These are phyloP conservation scores for Diadophis punctatus DNA, from an alignment of 2,113 vertebrate species.

Conservation along the genomic window DNA sequence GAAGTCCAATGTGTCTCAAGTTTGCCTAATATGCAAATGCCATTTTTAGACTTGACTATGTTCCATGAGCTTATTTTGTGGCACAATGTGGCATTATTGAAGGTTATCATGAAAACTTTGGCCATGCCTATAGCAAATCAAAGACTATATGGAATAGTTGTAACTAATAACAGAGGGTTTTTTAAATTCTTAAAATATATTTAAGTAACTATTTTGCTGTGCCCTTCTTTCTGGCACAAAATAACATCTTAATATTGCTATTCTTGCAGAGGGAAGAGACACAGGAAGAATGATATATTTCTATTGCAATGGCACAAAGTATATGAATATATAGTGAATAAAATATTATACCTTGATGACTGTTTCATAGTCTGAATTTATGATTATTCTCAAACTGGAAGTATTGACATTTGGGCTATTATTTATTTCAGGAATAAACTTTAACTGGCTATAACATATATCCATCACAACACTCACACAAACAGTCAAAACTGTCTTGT, in stretches of 20 bases:
- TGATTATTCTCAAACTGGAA: constrained; percentile 70
- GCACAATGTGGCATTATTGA: background rate
- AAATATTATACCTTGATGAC: constrained; percentile 69
- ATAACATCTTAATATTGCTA: constrained; percentile 56
- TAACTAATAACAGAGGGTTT: background rate
- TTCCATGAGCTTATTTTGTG: background rate
- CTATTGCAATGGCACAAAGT: constrained; percentile 67
- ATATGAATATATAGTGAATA: constrained; percentile 63
- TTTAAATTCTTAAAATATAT: constrained; percentile 38
- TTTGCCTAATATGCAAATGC: background rate
- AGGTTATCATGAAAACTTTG: background rate
- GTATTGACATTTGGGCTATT: constrained; percentile 70
- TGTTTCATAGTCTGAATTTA: constrained; percentile 69
- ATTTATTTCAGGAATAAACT: constrained; percentile 70
- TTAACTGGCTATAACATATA: constrained; percentile 59
- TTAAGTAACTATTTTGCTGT: constrained; percentile 32
- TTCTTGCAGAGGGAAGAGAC: constrained; percentile 47
- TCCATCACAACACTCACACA: constrained; percentile 24
- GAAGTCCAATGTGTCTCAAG: background rate
- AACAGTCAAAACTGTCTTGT: constrained; percentile 41
- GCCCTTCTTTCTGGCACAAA: constrained; percentile 46
- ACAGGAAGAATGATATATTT: constrained; percentile 61
- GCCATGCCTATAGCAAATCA: background rate
- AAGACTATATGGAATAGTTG: background rate
- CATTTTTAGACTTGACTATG: background rate